A percentile compares a stretch with the other conserved stretches of the same genome.
phyloP scores from a whole-genome alignment of 2,113 vertebrate species.

The Melanerpes aurifrons region DNA sequence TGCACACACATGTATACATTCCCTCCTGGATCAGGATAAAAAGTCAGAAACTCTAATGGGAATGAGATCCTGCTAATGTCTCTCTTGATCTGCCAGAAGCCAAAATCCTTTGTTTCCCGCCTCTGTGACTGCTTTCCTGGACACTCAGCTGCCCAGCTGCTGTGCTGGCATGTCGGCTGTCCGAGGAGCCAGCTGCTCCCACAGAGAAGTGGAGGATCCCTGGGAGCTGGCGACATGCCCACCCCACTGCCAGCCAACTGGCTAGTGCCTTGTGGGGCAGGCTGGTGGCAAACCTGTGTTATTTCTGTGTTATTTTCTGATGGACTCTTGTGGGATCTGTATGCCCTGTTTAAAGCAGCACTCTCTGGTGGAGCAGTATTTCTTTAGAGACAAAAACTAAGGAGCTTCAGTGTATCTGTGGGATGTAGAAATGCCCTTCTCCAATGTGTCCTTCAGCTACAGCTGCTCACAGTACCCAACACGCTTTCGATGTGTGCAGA shows the following conservation, averaged over 20 bases:
- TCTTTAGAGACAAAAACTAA: background rate
- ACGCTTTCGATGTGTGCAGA: background rate
- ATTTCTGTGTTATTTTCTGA: background rate
- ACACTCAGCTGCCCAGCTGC: slow-evolving; percentile 7
- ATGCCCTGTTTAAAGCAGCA: background rate
- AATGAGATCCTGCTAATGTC: background rate
- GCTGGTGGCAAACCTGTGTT: background rate
- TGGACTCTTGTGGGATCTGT: background rate
- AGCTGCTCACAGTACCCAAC: background rate
- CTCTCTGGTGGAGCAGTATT: background rate
- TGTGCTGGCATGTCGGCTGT: background rate
- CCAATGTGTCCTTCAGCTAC: fast-evolving
- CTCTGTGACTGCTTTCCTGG: background rate
- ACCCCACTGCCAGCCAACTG: background rate
- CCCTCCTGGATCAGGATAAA: background rate
- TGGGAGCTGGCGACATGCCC: background rate
- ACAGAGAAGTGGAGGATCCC: background rate
- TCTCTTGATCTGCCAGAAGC: background rate
- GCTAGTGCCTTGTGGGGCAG: background rate
- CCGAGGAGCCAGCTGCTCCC: background rate
- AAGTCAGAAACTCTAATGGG: background rate
- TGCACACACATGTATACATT: fast-evolving
- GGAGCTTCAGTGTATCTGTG: background rate
- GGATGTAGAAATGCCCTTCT: background rate
- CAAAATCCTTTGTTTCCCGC: background rate